Evolutionary conservation across 2,113 vertebrate genomes (phyloP).

Genomic region (Chaetodon trifascialis): DNA sequence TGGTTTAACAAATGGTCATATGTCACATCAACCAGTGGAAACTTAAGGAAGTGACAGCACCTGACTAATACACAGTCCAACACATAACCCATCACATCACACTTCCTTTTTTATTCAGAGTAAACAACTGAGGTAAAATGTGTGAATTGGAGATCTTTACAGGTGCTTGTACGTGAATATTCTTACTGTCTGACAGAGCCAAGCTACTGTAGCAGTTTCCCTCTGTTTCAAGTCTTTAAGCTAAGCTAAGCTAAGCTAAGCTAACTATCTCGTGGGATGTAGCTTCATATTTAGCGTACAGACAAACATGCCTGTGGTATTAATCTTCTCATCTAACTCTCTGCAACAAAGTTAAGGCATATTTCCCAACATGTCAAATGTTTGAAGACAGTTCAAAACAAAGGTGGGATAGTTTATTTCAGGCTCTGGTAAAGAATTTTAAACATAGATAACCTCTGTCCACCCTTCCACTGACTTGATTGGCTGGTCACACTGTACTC

Average conservation of each 20-base stretch:
- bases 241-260: constrained; percentile 2
- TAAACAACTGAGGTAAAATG: background rate
- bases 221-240: background rate
- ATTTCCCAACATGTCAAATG: background rate
- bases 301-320: background rate
- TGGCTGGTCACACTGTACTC: background rate
- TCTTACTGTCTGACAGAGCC: background rate
- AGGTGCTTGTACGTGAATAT: background rate
- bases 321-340: background rate
- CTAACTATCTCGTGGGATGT: background rate
- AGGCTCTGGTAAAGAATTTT: background rate
- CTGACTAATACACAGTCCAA: background rate
- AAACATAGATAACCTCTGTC: background rate
- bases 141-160: background rate
- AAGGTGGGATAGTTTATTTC: background rate
- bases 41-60: background rate
- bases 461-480: background rate
- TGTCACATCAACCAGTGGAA: background rate
- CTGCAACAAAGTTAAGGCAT: background rate
- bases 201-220: background rate
- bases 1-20: background rate
- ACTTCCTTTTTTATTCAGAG: background rate
- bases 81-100: background rate
- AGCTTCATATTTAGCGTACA: background rate
- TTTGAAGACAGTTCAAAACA: background rate